Base-by-base conservation (phyloP, 2,113 vertebrate species). In the Festucalex cinctus region DNA sequence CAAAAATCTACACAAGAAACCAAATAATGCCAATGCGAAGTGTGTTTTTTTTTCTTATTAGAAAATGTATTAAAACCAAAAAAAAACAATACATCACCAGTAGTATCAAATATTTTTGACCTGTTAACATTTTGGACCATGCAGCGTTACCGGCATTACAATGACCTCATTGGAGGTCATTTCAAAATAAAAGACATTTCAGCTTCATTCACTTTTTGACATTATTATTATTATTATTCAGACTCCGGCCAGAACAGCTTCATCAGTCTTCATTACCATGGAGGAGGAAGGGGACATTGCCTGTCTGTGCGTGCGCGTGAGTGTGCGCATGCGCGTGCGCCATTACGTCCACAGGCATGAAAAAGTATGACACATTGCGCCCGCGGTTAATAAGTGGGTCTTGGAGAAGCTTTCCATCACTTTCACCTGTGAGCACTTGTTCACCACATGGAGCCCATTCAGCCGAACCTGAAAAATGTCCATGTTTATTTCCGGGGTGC, bases 271-370 rank as follows among this genome's bases (percentile, higher is more conserved):
- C 69, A 81, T 78, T 84, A 68, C 61, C 48, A 54, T 39, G 41
- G 71, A 65, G 69, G 58, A 72, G 56, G 65, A 74, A 63, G 70
- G 73, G 71, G 69, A 59, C 68, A 48, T 9, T 1, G 6, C 65
- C 60, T 73, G 70, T 75, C 72, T 62, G 53, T 19, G n/a, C 53
- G 63, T 74, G 64, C 61, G 58, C 39, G 68, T 73, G 66, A 48
- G 19, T 67, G 49, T 65, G 37, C 63, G 46, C 44, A 64, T 61
- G 65, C 65, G 71, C 39, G 51, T 13, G 54, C 62, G 83, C 87
- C 86, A 84, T 88, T 88, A 80, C 76, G 82, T 72, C 67, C 66
- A 86, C 72, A 70, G 73, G 68, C 76, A 76, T 74, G 77, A 61
- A 82, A 73, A 74, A 76, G 65, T 53, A 57, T 69, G 62, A 77